Evolutionary conservation across 2,888 invertebrate genomes (phyloP).

Genomic region (Catocala fraxini): DNA sequence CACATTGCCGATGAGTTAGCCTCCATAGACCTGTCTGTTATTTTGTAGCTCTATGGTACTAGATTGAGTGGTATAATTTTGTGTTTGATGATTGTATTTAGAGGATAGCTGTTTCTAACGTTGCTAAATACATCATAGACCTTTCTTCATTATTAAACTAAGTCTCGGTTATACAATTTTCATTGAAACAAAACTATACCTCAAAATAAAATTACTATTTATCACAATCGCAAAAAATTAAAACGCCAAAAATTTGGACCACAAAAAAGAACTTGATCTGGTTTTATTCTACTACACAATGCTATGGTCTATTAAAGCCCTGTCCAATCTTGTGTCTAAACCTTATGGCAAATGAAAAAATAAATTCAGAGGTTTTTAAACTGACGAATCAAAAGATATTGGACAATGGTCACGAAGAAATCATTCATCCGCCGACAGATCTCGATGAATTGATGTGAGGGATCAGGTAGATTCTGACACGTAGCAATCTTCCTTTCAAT

Average conservation of each 20-base stretch:
- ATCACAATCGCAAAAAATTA: slow-evolving; percentile 26
- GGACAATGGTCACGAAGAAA: slow-evolving; percentile 85
- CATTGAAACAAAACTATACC: too few species aligned
- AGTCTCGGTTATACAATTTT: neutral
- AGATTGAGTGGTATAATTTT: slow-evolving; percentile 38
- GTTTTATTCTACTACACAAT: slow-evolving; percentile 64
- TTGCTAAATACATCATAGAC: slow-evolving; percentile 10
- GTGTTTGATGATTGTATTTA: slow-evolving; percentile 45
- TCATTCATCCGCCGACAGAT: slow-evolving; percentile 67
- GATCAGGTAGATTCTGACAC: slow-evolving; percentile 81
- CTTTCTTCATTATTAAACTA: neutral
- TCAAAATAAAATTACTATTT: neutral
- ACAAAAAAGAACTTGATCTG: slow-evolving; percentile 61
- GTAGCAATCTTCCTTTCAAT: slow-evolving; percentile 75
- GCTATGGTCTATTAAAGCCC: slow-evolving; percentile 66
- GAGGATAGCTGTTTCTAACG: slow-evolving; percentile 26
- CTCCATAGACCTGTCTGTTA: slow-evolving; percentile 34
- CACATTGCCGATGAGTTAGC: slow-evolving; percentile 51
- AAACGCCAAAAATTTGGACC: slow-evolving; percentile 41
- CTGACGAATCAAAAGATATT: slow-evolving; percentile 81
- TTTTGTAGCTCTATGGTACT: slow-evolving; percentile 35
- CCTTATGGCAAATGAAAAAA: slow-evolving; percentile 68
- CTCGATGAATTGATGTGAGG: slow-evolving; percentile 72
- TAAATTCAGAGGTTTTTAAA: slow-evolving; percentile 62
- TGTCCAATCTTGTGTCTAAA: slow-evolving; percentile 71